These are phyloP conservation scores for Cinclus mexicanus DNA, from an alignment of 2,113 vertebrate species.

Conservation along the genomic window DNA sequence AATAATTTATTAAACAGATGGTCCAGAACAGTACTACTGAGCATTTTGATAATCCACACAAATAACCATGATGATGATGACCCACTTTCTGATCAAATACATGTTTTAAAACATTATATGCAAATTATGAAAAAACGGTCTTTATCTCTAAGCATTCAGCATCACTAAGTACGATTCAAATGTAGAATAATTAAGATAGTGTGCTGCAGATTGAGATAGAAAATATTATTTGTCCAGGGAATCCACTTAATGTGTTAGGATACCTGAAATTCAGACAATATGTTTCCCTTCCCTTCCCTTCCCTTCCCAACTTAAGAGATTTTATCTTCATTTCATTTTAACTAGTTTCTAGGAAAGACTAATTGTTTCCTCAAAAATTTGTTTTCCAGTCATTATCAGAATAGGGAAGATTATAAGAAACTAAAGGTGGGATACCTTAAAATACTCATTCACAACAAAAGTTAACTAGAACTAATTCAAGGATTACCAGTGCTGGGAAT, in stretches of 20 bases:
- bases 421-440: not conserved
- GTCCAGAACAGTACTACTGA: not conserved
- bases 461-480: not conserved
- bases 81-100: not conserved
- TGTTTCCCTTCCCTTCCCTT: too few relatives aligned
- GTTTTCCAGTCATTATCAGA: not conserved
- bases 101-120: not conserved
- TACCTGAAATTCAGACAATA: not conserved
- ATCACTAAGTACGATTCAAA: not conserved
- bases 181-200: not conserved
- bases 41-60: not conserved
- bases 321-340: not conserved
- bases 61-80: not conserved
- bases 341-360: not conserved
- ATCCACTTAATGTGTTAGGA: not conserved
- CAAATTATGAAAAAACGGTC: not conserved
- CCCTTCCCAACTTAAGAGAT: not conserved
- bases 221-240: not conserved
- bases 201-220: not conserved
- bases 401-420: not conserved
- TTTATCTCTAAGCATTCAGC: not conserved
- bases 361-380: not conserved
- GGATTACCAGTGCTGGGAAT: not conserved
- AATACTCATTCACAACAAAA: not conserved
- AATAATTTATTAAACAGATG: not conserved